Percentiles rank a stretch among this genome's conserved stretches.
Conservation (phyloP, 2,113 vertebrate species). For the Trogon surrucura region DNA sequence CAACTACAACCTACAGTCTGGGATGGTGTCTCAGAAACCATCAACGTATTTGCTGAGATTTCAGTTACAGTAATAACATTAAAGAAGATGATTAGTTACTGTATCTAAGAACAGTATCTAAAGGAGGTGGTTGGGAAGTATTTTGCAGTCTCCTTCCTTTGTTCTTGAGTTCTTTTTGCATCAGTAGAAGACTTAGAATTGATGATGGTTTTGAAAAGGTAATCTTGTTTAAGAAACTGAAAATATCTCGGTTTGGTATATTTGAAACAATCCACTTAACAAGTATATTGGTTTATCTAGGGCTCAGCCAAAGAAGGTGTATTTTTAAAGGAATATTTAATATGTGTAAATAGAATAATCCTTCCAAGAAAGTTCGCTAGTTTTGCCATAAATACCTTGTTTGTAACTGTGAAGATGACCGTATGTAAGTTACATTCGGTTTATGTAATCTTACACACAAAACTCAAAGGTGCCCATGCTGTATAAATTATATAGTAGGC, state of each 20-base stretch:
- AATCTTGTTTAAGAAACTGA: neutral
- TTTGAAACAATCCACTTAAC: neutral
- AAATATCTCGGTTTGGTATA: neutral
- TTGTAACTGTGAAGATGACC: neutral
- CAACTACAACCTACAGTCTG: neutral
- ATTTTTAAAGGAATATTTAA: neutral
- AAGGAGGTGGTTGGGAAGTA: neutral
- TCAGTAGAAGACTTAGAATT: neutral
- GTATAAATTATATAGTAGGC: neutral
- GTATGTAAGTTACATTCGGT: neutral
- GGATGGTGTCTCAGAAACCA: neutral
- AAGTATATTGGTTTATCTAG: neutral
- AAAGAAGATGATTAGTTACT: neutral
- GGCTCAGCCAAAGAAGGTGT: neutral
- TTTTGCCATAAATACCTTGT: constrained; percentile 1
- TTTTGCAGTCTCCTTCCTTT: neutral
- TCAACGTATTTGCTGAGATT: neutral
- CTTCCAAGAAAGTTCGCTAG: neutral
- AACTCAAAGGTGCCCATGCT: neutral
- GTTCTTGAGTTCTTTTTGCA: neutral
- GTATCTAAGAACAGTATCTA: neutral
- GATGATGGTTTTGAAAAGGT: neutral
- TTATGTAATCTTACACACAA: too few species aligned
- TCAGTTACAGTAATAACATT: neutral
- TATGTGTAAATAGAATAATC: neutral